phyloP scores from a whole-genome alignment of 2,797 vertebrate species.

The Sorex maritimensis region DNA sequence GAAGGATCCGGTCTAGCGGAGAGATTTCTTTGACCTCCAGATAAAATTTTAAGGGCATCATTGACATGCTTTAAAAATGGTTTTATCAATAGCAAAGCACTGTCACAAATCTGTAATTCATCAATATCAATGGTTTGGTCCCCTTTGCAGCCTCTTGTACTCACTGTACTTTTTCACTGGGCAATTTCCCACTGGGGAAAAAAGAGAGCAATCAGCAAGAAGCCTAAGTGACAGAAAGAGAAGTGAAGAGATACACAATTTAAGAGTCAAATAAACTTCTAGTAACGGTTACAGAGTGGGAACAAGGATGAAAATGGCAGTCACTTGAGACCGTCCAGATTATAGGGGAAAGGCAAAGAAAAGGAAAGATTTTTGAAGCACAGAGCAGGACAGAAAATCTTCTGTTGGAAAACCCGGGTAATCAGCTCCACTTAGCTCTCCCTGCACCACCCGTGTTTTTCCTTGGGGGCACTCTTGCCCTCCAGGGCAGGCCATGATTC shows the following conservation, averaged over 20 bases:
- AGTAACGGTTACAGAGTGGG: not conserved
- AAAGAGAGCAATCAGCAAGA: constrained; percentile 13
- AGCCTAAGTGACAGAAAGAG: not conserved
- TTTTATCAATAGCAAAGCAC: not conserved
- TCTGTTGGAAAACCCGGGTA: not conserved
- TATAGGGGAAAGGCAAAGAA: not conserved
- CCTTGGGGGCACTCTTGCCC: not conserved
- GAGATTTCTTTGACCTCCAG: constrained; percentile 6
- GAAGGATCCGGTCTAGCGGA: not conserved
- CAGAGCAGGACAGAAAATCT: not conserved
- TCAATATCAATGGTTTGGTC: not conserved
- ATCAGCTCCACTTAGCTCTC: not conserved
- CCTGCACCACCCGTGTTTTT: too few species aligned
- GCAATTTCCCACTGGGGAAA: not conserved
- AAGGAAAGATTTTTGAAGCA: not conserved
- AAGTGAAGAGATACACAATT: not conserved
- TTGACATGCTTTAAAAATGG: not conserved
- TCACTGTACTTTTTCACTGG: not conserved
- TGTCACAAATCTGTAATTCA: constrained; percentile 17
- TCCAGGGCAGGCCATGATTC: too few species aligned
- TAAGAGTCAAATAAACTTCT: not conserved
- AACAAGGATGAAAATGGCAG: not conserved
- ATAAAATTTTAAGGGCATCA: not conserved
- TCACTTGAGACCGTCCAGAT: not conserved
- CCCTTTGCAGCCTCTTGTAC: not conserved